Conservation (phyloP, 2,888 invertebrate genomes). For the Sinhomidia bicolor region DNA sequence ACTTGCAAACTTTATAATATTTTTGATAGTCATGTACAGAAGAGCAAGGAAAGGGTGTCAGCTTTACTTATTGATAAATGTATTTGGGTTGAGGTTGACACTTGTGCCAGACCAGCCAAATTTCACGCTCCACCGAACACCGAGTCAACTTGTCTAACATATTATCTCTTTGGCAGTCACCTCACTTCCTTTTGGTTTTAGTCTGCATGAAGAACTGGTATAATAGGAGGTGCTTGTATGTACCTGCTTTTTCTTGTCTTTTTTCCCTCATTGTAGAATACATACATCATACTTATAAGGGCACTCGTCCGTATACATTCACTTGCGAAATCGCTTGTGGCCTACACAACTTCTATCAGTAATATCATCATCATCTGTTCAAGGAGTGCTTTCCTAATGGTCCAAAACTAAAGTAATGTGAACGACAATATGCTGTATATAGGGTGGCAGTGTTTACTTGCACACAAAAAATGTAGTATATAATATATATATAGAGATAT, state of each 20-base stretch:
- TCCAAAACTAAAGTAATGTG: background rate
- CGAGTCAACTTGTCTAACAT: slow-evolving; percentile 51
- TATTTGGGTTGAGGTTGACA: slow-evolving; percentile 54
- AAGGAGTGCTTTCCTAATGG: background rate
- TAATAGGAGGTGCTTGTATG: background rate
- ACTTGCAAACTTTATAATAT: background rate
- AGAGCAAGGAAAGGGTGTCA: slow-evolving; percentile 33
- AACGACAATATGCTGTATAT: background rate
- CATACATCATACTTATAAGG: background rate
- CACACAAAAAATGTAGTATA: background rate
- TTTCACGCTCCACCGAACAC: slow-evolving; percentile 60
- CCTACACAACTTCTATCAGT: background rate
- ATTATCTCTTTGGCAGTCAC: slow-evolving; percentile 66
- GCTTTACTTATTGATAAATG: slow-evolving; percentile 54
- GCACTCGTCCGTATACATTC: background rate
- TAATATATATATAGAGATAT: too few relatives aligned
- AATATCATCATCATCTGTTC: background rate
- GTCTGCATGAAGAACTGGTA: background rate
- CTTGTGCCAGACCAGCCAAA: slow-evolving; percentile 62
- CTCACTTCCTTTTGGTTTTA: slow-evolving; percentile 39
- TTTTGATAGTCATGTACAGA: slow-evolving; percentile 9
- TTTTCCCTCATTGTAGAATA: background rate
- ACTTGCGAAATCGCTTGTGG: background rate
- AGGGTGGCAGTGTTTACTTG: background rate
- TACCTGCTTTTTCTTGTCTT: background rate